Evolutionary conservation across 2,888 invertebrate species (phyloP).

Genomic region (Limnephilus auricula): DNA sequence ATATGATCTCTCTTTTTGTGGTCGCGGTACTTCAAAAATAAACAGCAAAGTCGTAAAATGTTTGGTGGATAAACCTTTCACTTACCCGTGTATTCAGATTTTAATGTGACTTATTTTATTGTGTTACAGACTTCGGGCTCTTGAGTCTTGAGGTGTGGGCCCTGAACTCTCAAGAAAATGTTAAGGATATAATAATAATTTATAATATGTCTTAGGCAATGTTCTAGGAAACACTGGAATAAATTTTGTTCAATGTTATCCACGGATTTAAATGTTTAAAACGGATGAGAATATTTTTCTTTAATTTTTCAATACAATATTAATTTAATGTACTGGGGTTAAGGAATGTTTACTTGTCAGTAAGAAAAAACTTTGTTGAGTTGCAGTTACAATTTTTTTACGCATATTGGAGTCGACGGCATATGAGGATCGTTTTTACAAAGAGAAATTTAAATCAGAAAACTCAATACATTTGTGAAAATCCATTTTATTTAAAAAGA

Average conservation of each 20-base stretch:
- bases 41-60: constrained; percentile 3
- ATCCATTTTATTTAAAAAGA: too few relatives aligned
- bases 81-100: background rate
- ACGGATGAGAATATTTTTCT: too few relatives aligned
- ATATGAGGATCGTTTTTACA: too few relatives aligned
- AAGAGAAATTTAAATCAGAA: too few relatives aligned
- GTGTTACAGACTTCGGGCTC: background rate
- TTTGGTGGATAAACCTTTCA: constrained; percentile 14
- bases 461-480: too few relatives aligned
- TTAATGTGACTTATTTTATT: background rate
- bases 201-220: background rate
- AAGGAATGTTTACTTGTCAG: too few relatives aligned
- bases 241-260: background rate
- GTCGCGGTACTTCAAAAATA: constrained; percentile 26
- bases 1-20: constrained; percentile 18
- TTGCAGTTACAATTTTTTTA: too few relatives aligned
- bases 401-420: too few relatives aligned
- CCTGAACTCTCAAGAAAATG: background rate
- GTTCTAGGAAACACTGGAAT: background rate
- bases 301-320: too few relatives aligned
- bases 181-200: background rate
- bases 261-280: too few relatives aligned
- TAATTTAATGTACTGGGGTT: too few relatives aligned
- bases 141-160: background rate
- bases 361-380: too few relatives aligned